Conservation (phyloP, 1,140 invertebrate species). For the Hycleus phaleratus region DNA sequence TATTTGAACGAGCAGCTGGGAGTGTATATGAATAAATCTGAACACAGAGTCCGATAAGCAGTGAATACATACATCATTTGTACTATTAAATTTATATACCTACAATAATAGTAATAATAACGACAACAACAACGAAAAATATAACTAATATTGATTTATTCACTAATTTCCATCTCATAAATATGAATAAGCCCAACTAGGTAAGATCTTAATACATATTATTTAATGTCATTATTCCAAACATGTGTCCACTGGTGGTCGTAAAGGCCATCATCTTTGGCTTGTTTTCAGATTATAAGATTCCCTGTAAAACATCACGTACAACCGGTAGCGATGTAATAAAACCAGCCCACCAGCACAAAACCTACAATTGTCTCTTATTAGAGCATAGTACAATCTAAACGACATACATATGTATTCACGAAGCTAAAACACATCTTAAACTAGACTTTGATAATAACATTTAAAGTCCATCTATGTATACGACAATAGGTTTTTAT, state of each 20-base stretch:
- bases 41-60: too few species aligned
- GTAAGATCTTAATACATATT: slow-evolving; percentile 25
- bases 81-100: too few species aligned
- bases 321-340: slow-evolving; percentile 13
- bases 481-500: too few species aligned
- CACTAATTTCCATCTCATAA: slow-evolving; percentile 23
- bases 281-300: slow-evolving; percentile 6
- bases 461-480: too few species aligned
- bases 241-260: slow-evolving; percentile 6
- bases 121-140: neutral
- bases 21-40: too few species aligned
- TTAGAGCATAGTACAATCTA: slow-evolving; percentile 19
- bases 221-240: slow-evolving; percentile 22
- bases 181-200: slow-evolving; percentile 17
- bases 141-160: slow-evolving; percentile 22
- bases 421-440: slow-evolving; percentile 13
- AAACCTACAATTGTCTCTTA: slow-evolving; percentile 26
- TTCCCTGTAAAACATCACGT: slow-evolving; percentile 17
- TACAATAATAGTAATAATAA: too few species aligned
- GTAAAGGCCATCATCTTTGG: slow-evolving; percentile 4
- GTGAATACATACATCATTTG: too few species aligned
- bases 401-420: slow-evolving; percentile 18
- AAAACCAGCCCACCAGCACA: slow-evolving; percentile 23
- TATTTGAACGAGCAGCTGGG: too few species aligned
- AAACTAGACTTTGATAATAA: too few species aligned